Base-by-base conservation (phyloP, 1,140 invertebrate genomes). In the Drosophila santomea region DNA sequence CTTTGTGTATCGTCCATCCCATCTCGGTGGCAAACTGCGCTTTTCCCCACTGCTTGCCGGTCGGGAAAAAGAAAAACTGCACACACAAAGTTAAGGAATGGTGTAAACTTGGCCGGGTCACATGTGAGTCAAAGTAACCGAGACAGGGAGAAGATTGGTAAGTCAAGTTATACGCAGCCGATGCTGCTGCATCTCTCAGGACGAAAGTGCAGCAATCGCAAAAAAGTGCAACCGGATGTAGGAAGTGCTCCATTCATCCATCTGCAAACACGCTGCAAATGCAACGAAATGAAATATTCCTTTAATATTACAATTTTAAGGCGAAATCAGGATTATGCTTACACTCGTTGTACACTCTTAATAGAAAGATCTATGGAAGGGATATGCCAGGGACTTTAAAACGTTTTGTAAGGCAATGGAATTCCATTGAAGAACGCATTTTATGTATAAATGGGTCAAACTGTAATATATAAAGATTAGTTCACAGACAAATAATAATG, bases 221-320 rank as follows among this genome's bases (percentile, higher is more conserved):
- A 74, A 59, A 61, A 54, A 55, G 56, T 60, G 41, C 23, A 67
- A 61, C 74, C 89, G 89, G 89, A 91, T 68, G 72, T 63, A 69
- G 89, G 89, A 91, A 85, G 78, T 71, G 85, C 84, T 91, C 89
- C 80, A 89, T 89, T 83, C 84, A 88, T n/a, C n/a, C n/a, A 88
- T 88, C 85, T 91, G 75, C 78, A 88, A 84, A 80, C 78, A 85
- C 90, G 78, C 68, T 35, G 35, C 41, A 56, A 60, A 54, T 57
- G 69, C 68, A 62, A 43, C 71, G 66, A 91, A 81, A 88, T 85
- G 83, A 91, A 67, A 91, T 91, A 91, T 79, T 76, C 60, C 35
- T 73, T 81, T 91, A 84, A 84, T 91, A 91, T 91, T 91, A 77
- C 84, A 91, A 91, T 91, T 88, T 64, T 12, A 57, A 55, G 38